Evolutionary conservation across 2,797 vertebrate genomes (phyloP), one percentile per base, ranked within the genome.

Genomic region (Sorex maritimensis): DNA sequence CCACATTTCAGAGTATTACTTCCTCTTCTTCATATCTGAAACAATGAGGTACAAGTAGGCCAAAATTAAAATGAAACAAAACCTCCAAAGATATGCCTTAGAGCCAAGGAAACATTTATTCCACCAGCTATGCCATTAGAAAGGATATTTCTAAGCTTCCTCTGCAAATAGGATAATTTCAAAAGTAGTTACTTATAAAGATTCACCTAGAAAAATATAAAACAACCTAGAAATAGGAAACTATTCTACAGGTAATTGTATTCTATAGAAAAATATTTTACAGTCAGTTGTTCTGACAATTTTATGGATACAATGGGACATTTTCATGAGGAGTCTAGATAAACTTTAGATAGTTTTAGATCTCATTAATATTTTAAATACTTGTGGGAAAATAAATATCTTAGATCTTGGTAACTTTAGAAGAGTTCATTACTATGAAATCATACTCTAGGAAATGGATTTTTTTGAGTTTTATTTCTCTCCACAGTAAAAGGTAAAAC

Each of bases 391-490:
- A 79, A 61, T 24, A 52, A 52, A 28, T 24, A 23, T 78, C 7
- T 28, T 28, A 61, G 30, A 68, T 38, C 9, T 92, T 28, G 73
- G 26, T 17, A 77, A 44, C 63, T 74, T n/a, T 19, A 52, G 30
- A 71, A 0, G 55, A 69, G 52, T 78, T 74, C n/a, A 12, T 58
- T 68, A 34, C 23, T 81, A 75, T 28, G 80, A 77, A 49, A 4
- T 84, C 89, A 77, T 17, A 10, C 72, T 79, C 67, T 65, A 68
- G 71, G 41, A 30, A 71, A 11, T 61, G 15, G 3, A 14, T n/a
- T 81, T 67, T 94, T 91, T 30, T 79, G 79, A 55, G 3, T 68
- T 67, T 13, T 19, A n/a, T 61, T 38, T 49, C 46, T 90, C 28
- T 82, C 17, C 8, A 81, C 0, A 61, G 19, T 15, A 69, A 79